Evolutionary conservation across 2,113 vertebrate species (phyloP).

Genomic region (Ploceus nigricollis): DNA sequence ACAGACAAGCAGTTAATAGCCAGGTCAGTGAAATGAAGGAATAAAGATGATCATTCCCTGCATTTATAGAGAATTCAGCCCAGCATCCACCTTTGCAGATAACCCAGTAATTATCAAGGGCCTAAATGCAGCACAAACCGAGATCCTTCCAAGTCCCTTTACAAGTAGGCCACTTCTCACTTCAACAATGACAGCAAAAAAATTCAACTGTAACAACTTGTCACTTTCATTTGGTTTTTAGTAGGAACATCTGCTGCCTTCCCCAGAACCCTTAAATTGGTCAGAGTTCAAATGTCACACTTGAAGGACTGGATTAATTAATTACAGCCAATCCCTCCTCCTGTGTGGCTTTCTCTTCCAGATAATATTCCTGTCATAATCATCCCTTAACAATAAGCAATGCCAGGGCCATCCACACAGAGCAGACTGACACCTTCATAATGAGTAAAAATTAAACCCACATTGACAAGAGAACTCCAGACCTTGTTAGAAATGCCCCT

Average conservation of each 20-base stretch:
- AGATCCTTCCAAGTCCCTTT: not conserved
- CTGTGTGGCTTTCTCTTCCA: not conserved
- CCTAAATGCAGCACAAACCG: not conserved
- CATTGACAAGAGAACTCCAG: not conserved
- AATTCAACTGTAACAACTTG: not conserved
- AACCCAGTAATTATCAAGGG: not conserved
- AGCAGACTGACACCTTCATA: not conserved
- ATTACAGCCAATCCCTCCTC: not conserved
- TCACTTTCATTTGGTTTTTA: not conserved
- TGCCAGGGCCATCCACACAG: not conserved
- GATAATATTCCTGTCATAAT: not conserved
- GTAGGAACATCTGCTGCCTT: not conserved
- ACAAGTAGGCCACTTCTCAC: not conserved
- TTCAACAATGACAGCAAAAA: not conserved
- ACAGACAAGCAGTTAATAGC: not conserved
- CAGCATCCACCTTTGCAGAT: not conserved
- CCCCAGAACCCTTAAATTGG: not conserved
- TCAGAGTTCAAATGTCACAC: not conserved
- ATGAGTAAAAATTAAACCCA: not conserved
- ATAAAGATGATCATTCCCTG: not conserved
- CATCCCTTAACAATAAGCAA: not conserved
- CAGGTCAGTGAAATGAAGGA: not conserved
- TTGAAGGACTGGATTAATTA: not conserved
- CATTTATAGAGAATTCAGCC: not conserved
- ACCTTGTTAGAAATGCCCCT: not conserved